These are phyloP conservation scores for Mola mola DNA, from an alignment of 2,113 vertebrate genomes.

Conservation along the genomic window DNA sequence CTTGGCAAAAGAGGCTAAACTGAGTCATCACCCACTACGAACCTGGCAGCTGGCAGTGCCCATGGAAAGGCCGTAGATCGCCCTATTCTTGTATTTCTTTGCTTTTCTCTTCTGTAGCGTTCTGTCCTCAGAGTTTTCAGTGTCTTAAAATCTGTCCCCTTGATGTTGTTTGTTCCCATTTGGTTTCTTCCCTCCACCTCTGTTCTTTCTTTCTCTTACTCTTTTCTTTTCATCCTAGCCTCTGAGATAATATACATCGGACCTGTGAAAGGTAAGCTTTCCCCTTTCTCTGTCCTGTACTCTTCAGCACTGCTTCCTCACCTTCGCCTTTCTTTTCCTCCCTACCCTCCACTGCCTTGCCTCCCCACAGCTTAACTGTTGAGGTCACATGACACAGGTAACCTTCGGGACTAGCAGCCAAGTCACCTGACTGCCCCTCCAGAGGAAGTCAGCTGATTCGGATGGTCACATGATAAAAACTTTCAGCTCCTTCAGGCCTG, in stretches of 20 bases:
- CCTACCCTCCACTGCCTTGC: neutral
- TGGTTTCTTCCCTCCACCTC: slow-evolving; percentile 30
- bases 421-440: slow-evolving; percentile 63
- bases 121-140: slow-evolving; percentile 76
- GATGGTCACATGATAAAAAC: slow-evolving; percentile 59
- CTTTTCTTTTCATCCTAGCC: slow-evolving; percentile 85
- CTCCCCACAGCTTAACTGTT: slow-evolving; percentile 45
- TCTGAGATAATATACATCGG: slow-evolving; percentile 99
- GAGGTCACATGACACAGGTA: slow-evolving; percentile 63
- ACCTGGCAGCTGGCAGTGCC: slow-evolving; percentile 37
- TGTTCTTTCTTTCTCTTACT: slow-evolving; percentile 77
- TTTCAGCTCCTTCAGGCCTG: slow-evolving; percentile 39
- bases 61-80: slow-evolving; percentile 50
- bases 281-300: slow-evolving; percentile 63
- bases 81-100: slow-evolving; percentile 42
- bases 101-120: slow-evolving; percentile 38
- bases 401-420: slow-evolving; percentile 35
- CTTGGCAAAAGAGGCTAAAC: slow-evolving; percentile 47
- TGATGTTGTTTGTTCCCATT: slow-evolving; percentile 44
- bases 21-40: slow-evolving; percentile 66
- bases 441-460: slow-evolving; percentile 60
- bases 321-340: slow-evolving; percentile 20
- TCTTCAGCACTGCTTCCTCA: slow-evolving; percentile 71
- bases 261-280: slow-evolving; percentile 98
- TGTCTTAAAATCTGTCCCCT: slow-evolving; percentile 69